Evolutionary conservation across 2,113 vertebrate species (phyloP).

Genomic region (Talpa occidentalis): DNA sequence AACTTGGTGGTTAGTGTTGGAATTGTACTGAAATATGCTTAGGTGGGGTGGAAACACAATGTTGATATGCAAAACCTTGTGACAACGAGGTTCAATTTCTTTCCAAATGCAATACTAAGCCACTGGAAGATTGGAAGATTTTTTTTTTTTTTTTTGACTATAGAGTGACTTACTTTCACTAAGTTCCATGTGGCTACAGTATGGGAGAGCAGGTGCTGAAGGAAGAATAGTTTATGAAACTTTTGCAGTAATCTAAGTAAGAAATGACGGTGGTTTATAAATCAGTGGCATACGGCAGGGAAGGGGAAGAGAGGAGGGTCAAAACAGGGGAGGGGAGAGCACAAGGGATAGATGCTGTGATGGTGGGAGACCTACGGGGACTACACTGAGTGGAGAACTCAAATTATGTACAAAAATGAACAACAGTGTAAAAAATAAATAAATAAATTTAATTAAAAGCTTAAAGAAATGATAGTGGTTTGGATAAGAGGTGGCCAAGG

Average conservation of each 20-base stretch:
- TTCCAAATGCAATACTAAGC: background rate
- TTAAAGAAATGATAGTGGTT: background rate
- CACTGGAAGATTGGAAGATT: background rate
- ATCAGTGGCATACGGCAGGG: too few relatives aligned
- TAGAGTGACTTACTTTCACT: background rate
- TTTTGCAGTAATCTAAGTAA: background rate
- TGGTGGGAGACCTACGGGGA: too few relatives aligned
- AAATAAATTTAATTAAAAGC: too few relatives aligned
- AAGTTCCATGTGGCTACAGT: background rate
- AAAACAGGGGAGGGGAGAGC: too few relatives aligned
- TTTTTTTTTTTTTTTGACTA: background rate
- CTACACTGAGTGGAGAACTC: too few relatives aligned
- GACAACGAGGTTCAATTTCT: background rate
- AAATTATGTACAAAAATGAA: too few relatives aligned
- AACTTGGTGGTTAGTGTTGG: background rate
- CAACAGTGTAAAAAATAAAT: too few relatives aligned
- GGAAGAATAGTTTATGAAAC: background rate
- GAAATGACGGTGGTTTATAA: background rate
- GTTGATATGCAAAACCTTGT: background rate
- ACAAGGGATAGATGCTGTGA: too few relatives aligned
- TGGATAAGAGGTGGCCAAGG: background rate
- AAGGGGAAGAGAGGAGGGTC: too few relatives aligned
- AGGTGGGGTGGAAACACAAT: background rate
- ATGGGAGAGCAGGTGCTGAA: background rate
- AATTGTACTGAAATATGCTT: background rate